These are phyloP conservation scores for Papilio helenus DNA, from an alignment of 1,140 invertebrate genomes.

Conservation along the genomic window DNA sequence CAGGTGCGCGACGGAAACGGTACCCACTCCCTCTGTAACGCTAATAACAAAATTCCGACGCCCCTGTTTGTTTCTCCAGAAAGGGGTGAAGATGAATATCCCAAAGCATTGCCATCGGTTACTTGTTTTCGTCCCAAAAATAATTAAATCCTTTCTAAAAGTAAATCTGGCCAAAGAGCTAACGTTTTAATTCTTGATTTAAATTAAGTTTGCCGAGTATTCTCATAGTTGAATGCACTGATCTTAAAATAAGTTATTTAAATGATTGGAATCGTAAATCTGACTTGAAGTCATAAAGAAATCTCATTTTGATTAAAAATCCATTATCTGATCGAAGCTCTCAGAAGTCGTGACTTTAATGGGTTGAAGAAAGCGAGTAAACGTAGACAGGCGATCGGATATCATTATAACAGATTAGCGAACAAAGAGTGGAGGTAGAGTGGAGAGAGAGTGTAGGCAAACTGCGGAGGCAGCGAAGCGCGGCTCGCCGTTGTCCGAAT, in stretches of 20 bases:
- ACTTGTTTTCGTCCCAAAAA: constrained; percentile 51
- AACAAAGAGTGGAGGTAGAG: constrained; percentile 48
- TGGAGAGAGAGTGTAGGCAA: constrained; percentile 24
- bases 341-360: constrained; percentile 39
- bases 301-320: constrained; percentile 40
- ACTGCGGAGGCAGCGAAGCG: constrained; percentile 50
- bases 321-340: constrained; percentile 34
- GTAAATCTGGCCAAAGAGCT: constrained; percentile 42
- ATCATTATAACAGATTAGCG: constrained; percentile 42
- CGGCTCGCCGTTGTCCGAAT: constrained; percentile 72
- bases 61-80: constrained; percentile 75
- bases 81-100: constrained; percentile 80
- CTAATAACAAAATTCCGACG: constrained; percentile 82
- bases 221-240: neutral
- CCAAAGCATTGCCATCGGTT: constrained; percentile 60
- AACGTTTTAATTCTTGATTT: constrained; percentile 34
- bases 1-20: constrained; percentile 77
- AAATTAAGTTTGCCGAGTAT: constrained; percentile 12
- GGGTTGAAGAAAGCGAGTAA: constrained; percentile 38
- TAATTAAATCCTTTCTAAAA: constrained; percentile 49
- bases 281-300: constrained; percentile 33
- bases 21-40: constrained; percentile 74
- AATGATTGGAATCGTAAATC: constrained; percentile 31
- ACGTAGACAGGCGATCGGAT: constrained; percentile 20
- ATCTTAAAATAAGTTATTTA: constrained; percentile 25